Percentiles rank a stretch among this genome's conserved stretches.
These are phyloP conservation scores for Campoletis sonorensis DNA, from an alignment of 1,140 invertebrate genomes.

Conservation along the genomic window DNA sequence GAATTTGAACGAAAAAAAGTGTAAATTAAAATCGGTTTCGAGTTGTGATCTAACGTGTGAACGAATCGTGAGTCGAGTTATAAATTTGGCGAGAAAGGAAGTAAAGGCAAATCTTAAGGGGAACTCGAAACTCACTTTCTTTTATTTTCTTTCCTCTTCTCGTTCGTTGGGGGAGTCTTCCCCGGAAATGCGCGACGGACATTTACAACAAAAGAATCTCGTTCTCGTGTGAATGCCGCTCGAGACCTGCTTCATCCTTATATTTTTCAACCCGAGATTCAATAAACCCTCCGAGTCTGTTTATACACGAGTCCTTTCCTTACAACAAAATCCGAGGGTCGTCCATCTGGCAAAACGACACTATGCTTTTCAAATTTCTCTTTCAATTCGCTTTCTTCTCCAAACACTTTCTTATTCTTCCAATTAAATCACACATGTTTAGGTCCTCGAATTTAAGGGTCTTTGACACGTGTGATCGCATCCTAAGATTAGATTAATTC, in stretches of 20 bases:
- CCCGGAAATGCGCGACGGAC: slow-evolving; percentile 18
- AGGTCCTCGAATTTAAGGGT: neutral
- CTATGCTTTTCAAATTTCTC: neutral
- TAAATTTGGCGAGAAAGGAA: slow-evolving; percentile 53
- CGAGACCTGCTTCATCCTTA: neutral
- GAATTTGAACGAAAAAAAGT: too few relatives aligned
- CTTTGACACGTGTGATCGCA: too few relatives aligned
- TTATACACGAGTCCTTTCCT: neutral
- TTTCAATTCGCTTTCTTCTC: neutral
- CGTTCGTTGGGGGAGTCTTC: neutral
- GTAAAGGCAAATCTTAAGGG: neutral
- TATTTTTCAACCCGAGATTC: slow-evolving; percentile 7
- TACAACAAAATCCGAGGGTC: neutral
- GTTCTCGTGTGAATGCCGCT: neutral
- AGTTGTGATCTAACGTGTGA: too few relatives aligned
- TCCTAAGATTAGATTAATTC: too few relatives aligned
- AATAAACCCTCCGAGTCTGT: neutral
- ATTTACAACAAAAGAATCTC: slow-evolving; percentile 11
- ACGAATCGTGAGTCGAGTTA: too few relatives aligned
- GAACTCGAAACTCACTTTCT: slow-evolving; percentile 14
- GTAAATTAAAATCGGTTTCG: neutral
- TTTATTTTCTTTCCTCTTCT: neutral
- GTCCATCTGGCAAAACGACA: slow-evolving; percentile 6
- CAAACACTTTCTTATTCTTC: slow-evolving; percentile 6
- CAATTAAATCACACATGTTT: neutral